Evolutionary conservation across 2,113 vertebrate genomes (phyloP), one percentile per base, ranked within the genome.

Genomic region (Anhinga anhinga): DNA sequence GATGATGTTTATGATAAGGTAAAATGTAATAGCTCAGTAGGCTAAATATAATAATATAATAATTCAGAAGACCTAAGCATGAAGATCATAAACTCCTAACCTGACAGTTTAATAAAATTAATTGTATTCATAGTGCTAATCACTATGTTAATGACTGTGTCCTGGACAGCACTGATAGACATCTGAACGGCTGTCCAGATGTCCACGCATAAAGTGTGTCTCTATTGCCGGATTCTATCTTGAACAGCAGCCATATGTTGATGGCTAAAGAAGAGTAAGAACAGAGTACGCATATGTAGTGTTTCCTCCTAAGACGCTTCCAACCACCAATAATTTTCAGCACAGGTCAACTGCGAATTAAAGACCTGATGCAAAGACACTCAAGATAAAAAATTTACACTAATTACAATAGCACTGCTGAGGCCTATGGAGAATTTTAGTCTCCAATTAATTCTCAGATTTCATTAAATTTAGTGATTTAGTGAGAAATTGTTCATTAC

Each of bases 401-500:
- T 93, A 79, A 94, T 96, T 94, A 21, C 61, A 87, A 25, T 44
- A 71, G 32, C 11, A 36, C 36, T 91, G 47, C 6, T 89, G 66
- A 89, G 21, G 27, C 2, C 65, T 52, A 25, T 49, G 29, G 69
- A 84, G 84, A 91, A 72, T 91, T 89, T 71, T 63, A 84, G 29
- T 79, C 34, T 67, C 52, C 9, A 47, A 49, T 91, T 96, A 67
- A 82, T 87, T 93, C 59, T 87, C 26, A 63, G 30, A 84, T 71
- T 94, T 70, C 34, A 85, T 82, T 87, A 90, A 71, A 93, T n/a
- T n/a, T n/a, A 9, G 44, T 91, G 61, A 82, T 79, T 96, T 95
- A 91, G 52, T 36, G 53, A 92, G 50, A 94, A 94, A 86, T 30
- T 81, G 30, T 71, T 91, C 38, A 44, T 71, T 89, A 22, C 36